Evolutionary conservation across 2,797 vertebrate species (phyloP), one percentile per base, ranked within the genome.

Genomic region (Chloroceryle inda): DNA sequence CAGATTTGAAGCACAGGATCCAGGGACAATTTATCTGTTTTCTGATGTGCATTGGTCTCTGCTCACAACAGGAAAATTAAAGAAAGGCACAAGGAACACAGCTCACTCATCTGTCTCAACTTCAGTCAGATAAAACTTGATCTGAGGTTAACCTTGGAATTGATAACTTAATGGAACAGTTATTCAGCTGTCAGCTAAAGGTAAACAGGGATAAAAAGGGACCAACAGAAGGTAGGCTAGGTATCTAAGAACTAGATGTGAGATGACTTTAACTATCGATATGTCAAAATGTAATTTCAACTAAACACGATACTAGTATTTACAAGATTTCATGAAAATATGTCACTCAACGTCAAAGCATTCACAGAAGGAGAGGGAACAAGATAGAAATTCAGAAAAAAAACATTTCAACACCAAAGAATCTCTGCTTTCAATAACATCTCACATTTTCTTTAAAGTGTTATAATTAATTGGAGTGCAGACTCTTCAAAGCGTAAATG

Each of bases 401-500:
- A 44, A 24, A 33, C 4, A 62, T 69, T 85, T 67, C 56, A 75
- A 56, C 38, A 67, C 47, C 55, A 31, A 76, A 71, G 40, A 79
- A 73, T 58, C 20, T 88, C 33, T 85, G 8, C 59, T 71, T 96
- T 76, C 83, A 89, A 81, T 69, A 95, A 88, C 85, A 88, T 71
- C 58, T 93, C 81, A 93, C 33, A 74, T 89, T 91, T 94, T 89
- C 88, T 95, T 89, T 91, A 61, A 92, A 94, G 88, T 79, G 73
- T 81, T 95, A 76, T 82, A 95, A 95, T 95, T 97, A 96, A 96
- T 95, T 95, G 72, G 73, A 89, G 78, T 37, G 4, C 27, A 95
- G 78, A 93, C 69, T 88, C 84, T 89, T 92, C 83, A 92, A 92
- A 97, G 82, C 27, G 1, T 73, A 93, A 85, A 91, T 55, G 58